These are phyloP conservation scores for Kradibia gibbosae DNA, from an alignment of 1,140 invertebrate genomes.

Conservation along the genomic window DNA sequence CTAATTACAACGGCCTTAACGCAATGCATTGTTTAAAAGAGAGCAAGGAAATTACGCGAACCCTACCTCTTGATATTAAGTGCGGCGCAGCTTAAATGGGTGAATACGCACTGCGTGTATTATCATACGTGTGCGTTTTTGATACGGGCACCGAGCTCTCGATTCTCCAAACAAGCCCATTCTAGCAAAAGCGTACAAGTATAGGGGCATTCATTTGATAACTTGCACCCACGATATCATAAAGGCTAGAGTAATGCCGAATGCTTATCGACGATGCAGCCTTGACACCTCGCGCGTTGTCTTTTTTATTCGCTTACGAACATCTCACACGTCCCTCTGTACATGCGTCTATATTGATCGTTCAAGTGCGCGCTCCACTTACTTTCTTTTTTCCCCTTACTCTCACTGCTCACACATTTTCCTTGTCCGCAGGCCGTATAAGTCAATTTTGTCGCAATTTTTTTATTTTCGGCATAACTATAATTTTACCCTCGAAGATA, in stretches of 20 bases:
- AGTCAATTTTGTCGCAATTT: neutral
- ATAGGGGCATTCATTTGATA: neutral
- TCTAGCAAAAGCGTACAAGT: neutral
- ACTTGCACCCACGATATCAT: neutral
- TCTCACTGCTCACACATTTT: neutral
- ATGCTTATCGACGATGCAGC: conserved; percentile 39
- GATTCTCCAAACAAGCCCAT: neutral
- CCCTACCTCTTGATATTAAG: neutral
- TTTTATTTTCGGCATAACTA: too few relatives aligned
- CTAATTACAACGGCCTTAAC: neutral
- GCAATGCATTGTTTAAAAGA: neutral
- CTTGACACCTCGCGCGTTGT: conserved; percentile 18
- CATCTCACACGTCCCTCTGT: neutral
- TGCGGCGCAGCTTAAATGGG: neutral
- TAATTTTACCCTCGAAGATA: too few relatives aligned
- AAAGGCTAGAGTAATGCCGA: conserved; percentile 13
- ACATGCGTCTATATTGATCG: conserved; percentile 18
- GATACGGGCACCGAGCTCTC: neutral
- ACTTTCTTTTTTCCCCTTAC: neutral
- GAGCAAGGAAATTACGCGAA: neutral
- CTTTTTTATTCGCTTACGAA: neutral
- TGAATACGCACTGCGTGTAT: neutral
- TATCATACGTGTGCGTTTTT: neutral
- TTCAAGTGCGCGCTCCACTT: neutral
- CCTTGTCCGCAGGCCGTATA: too few relatives aligned